phyloP scores from a whole-genome alignment of 2,888 invertebrate genomes.

The Rotaria sp. region DNA sequence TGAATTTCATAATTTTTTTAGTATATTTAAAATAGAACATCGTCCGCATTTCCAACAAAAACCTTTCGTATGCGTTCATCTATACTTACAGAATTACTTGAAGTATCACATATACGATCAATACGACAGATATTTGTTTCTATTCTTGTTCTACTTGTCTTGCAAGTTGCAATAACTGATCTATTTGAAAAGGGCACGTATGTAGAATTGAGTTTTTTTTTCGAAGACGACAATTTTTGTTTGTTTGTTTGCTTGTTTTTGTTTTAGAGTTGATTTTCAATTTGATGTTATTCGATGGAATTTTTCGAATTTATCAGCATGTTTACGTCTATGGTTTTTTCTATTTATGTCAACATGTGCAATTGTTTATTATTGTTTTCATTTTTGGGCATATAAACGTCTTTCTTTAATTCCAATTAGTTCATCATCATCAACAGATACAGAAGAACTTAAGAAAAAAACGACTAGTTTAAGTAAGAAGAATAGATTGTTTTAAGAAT shows the following conservation, averaged over 20 bases:
- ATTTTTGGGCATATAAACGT: slow-evolving; percentile 32
- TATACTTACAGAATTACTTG: slow-evolving; percentile 35
- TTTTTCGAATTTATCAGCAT: slow-evolving; percentile 35
- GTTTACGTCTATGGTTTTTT: slow-evolving; percentile 30
- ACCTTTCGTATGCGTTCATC: slow-evolving; percentile 30
- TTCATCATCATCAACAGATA: neutral
- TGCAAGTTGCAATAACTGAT: slow-evolving; percentile 35
- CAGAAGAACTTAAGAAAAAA: neutral
- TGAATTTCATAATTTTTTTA: too few relatives aligned
- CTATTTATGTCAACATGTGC: slow-evolving; percentile 27
- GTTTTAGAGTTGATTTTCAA: slow-evolving; percentile 34
- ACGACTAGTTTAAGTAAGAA: neutral
- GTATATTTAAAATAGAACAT: neutral
- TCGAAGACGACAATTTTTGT: neutral
- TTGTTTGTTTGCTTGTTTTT: neutral
- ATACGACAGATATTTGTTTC: slow-evolving; percentile 39
- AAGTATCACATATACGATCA: slow-evolving; percentile 33
- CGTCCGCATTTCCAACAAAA: neutral
- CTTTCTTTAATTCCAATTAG: neutral
- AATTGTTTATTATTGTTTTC: slow-evolving; percentile 34
- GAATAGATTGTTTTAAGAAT: neutral
- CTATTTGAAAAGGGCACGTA: slow-evolving; percentile 34
- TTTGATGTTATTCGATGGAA: slow-evolving; percentile 39
- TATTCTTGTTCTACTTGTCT: slow-evolving; percentile 33
- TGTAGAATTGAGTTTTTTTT: neutral